Base-by-base conservation (phyloP, 2,888 invertebrate species). In the Andrena fulva region DNA sequence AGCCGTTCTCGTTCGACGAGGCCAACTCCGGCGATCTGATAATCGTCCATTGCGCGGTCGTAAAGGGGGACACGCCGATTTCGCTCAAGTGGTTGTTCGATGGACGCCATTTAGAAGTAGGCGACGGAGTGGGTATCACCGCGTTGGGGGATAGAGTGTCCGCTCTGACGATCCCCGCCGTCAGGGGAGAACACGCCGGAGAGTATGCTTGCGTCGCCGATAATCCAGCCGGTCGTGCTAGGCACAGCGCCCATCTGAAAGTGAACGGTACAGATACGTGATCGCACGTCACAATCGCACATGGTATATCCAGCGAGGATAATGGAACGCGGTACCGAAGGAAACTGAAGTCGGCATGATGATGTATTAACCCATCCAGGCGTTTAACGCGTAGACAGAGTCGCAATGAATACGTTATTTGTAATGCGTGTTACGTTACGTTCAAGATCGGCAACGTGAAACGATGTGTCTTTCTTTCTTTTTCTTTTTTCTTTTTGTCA, bases 181-280 rank as follows among this genome's bases (percentile, higher is more conserved):
- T 96, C 76, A 95, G 95, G 89, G 96, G 96, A 86, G 95, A 95
- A 90, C 97, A 97, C 94, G 96, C 96, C 79, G 97, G 97, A 82
- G 96, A 96, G 93, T 97, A 97, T 94, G 96, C 96, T 86, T 97
- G 97, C 93, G 94, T 95, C 87, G 97, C 96, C 76, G 95, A 96
- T 94, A 97, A 97, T 94, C 95, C 95, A 88, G 97, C 97, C 78
- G 97, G 97, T 90, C 94, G 94, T 85, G 95, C 96, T 88, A 96
- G 95, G 87, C 96, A 96, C 92, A 96, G 96, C 75, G 96, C 97
- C 85, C 95, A 95, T 91, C 95, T 97, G 87, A 95, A 95, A 93
- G 97, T 97, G 87, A 96, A 97, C 93, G 97, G 97, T 97, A 93
- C 90, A 87, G 77, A 88, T 82, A 85, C 77, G 73, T 74, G 68